Evolutionary conservation across 2,113 vertebrate genomes (phyloP).

Genomic region (Corapipo altera): DNA sequence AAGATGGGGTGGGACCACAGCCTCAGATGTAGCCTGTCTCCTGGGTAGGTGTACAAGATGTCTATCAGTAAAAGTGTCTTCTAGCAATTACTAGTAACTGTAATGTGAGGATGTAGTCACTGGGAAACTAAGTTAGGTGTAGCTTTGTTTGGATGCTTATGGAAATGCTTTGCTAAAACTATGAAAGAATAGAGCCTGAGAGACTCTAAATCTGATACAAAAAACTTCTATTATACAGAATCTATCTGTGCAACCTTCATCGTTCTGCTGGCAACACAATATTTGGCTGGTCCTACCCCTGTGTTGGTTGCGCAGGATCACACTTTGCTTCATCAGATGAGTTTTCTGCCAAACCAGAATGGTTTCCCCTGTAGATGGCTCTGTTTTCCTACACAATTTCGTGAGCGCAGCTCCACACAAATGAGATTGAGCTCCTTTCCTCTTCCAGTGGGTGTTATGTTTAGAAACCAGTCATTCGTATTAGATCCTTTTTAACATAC

Average conservation of each 20-base stretch:
- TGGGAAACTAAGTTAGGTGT: background rate
- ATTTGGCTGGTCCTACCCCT: background rate
- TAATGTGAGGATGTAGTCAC: background rate
- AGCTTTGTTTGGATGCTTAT: background rate
- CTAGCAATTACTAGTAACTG: background rate
- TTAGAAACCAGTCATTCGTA: background rate
- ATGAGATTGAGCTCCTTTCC: background rate
- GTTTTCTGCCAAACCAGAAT: background rate
- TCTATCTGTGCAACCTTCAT: background rate
- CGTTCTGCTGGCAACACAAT: background rate
- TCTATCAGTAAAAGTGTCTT: background rate
- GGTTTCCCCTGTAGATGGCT: conserved; percentile 63
- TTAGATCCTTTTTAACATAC: background rate
- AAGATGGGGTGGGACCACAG: background rate
- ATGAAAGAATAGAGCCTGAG: background rate
- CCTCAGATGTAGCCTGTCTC: background rate
- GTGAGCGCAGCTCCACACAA: accelerated
- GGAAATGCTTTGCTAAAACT: background rate
- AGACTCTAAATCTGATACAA: background rate
- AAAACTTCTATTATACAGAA: background rate
- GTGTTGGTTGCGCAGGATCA: background rate
- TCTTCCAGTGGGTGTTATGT: background rate
- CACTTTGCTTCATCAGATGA: accelerated
- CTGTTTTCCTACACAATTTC: conserved; percentile 34
- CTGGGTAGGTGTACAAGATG: background rate